phyloP scores from a whole-genome alignment of 2,888 invertebrate genomes.

The Fragum sueziense region DNA sequence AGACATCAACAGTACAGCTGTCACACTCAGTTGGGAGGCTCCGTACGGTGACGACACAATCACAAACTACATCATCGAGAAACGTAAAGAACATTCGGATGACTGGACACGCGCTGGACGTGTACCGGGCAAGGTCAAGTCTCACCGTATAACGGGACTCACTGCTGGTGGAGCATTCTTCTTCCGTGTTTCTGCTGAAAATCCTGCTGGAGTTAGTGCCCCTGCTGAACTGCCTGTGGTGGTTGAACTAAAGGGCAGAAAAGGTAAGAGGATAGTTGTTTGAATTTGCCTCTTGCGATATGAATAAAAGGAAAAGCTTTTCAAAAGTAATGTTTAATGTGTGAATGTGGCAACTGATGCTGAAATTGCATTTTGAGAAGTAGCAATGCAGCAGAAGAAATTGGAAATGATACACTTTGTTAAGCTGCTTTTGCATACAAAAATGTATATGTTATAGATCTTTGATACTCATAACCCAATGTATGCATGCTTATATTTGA shows the following conservation, averaged over 20 bases:
- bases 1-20: slow-evolving; percentile 72
- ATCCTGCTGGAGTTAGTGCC: slow-evolving; percentile 82
- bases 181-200: slow-evolving; percentile 93
- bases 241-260: slow-evolving; percentile 74
- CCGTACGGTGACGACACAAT: slow-evolving; percentile 79
- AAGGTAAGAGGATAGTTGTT: no score
- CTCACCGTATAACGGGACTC: slow-evolving; percentile 69
- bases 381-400: no score
- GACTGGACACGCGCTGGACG: slow-evolving; percentile 86
- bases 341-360: no score
- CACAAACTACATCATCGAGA: slow-evolving; percentile 79
- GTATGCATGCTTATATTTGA: no score
- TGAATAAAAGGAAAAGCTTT: no score
- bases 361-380: no score
- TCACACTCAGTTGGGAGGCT: slow-evolving; percentile 78
- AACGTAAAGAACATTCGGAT: slow-evolving; percentile 86
- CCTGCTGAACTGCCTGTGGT: slow-evolving; percentile 75
- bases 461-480: no score
- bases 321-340: no score
- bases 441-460: no score
- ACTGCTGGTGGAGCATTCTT: slow-evolving; percentile 86
- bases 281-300: no score
- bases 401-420: no score
- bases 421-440: no score
- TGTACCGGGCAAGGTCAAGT: slow-evolving; percentile 69